phyloP scores from a whole-genome alignment of 2,113 vertebrate genomes.

The Aepyceros melampus region DNA sequence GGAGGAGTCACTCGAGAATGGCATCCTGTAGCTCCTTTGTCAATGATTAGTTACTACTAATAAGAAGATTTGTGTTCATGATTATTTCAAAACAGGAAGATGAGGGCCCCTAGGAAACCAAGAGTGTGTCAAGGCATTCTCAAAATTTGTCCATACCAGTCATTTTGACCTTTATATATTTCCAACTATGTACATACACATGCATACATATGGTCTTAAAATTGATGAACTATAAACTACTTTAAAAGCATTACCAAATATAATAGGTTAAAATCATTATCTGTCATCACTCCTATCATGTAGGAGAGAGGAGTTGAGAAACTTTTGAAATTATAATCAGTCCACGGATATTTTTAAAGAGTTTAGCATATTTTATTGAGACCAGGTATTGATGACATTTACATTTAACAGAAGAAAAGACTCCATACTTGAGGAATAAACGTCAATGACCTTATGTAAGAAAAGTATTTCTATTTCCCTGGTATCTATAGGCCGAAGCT shows the following conservation, averaged over 20 bases:
- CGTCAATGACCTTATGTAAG: neutral
- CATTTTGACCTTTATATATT: neutral
- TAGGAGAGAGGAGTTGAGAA: neutral
- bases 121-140: neutral
- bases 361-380: neutral
- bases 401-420: neutral
- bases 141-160: neutral
- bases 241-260: neutral
- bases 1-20: neutral
- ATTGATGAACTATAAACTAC: neutral
- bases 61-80: neutral
- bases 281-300: neutral
- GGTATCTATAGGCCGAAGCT: neutral
- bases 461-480: neutral
- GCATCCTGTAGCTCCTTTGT: neutral
- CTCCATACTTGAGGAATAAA: neutral
- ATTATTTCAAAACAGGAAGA: slow-evolving; percentile 10
- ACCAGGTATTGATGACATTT: neutral
- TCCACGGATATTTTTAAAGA: neutral
- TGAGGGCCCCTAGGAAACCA: neutral
- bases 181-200: neutral
- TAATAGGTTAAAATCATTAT: neutral
- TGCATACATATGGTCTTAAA: neutral
- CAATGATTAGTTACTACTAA: neutral
- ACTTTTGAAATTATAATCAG: neutral